Base-by-base conservation (phyloP, 2,888 invertebrate species). In the Cacoxenus indagator region DNA sequence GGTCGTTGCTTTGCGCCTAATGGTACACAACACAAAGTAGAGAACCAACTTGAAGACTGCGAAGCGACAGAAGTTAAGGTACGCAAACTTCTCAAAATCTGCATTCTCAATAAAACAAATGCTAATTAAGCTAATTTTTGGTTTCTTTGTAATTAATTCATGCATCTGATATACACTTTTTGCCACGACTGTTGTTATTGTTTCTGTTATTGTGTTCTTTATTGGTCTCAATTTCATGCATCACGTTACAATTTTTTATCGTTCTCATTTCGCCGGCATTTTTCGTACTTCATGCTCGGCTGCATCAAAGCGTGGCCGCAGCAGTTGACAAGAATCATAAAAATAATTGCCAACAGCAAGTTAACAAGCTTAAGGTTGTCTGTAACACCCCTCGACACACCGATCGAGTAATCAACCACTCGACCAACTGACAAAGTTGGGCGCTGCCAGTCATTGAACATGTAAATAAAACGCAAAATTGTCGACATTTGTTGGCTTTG, bases 391-490 rank as follows among this genome's bases (percentile, higher is more conserved):
- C n/a, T n/a, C n/a, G n/a, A n/a, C n/a, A n/a, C n/a, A n/a, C n/a
- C n/a, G n/a, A n/a, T n/a, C n/a, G n/a, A n/a, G n/a, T n/a, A n/a
- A n/a, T n/a, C n/a, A n/a, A n/a, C n/a, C n/a, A n/a, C n/a, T n/a
- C n/a, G n/a, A n/a, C n/a, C n/a, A n/a, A n/a, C n/a, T n/a, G n/a
- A n/a, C n/a, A n/a, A n/a, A n/a, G n/a, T 43, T 43, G 4, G 45
- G 2, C 45, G 0, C 45, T 43, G 0, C n/a, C 45, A n/a, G 2
- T 43, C 45, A 43, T 43, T 59, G 31, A 59, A 59, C 59, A 59
- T 59, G 31, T 59, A 59, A 59, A 59, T 59, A 59, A 59, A 59
- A 59, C 59, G 59, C 59, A 59, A 59, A 59, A 59, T 59, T 59
- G 59, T 59, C 59, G 29, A 59, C 31, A 19, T 59, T 59, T 59